Conservation (phyloP, 2,797 vertebrate genomes). For the Eidolon dupreanum region DNA sequence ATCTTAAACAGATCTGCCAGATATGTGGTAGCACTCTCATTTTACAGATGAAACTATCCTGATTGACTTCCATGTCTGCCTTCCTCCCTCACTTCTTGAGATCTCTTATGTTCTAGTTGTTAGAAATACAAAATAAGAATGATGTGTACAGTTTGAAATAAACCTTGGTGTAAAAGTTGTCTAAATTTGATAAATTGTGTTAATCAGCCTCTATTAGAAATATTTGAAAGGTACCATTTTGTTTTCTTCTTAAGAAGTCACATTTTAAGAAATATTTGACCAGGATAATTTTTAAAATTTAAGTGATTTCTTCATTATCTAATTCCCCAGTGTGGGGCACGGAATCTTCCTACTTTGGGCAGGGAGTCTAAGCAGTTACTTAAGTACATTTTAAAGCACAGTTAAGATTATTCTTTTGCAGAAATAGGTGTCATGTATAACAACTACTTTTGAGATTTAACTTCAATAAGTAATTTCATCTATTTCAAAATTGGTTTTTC, state of each 20-base stretch:
- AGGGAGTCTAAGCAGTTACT: slow-evolving; percentile 11
- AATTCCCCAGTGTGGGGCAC: neutral
- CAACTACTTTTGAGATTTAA: neutral
- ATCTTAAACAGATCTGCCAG: neutral
- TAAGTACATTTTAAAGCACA: slow-evolving; percentile 38
- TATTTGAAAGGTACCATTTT: neutral
- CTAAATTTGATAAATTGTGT: slow-evolving; percentile 23
- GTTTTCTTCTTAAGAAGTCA: neutral
- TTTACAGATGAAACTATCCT: slow-evolving; percentile 34
- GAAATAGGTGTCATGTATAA: neutral
- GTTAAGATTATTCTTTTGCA: neutral
- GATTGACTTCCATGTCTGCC: neutral
- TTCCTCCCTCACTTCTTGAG: slow-evolving; percentile 21
- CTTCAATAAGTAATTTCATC: slow-evolving; percentile 4
- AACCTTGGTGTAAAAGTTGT: slow-evolving; percentile 1
- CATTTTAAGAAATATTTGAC: slow-evolving; percentile 33
- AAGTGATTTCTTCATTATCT: neutral
- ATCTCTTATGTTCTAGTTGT: neutral
- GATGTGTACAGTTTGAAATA: slow-evolving; percentile 20
- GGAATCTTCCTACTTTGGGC: neutral
- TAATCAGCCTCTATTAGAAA: neutral
- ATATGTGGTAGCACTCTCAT: neutral
- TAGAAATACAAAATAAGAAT: slow-evolving; percentile 25
- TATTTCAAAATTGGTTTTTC: slow-evolving; percentile 8
- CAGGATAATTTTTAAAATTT: neutral